Conservation (phyloP, 2,797 vertebrate genomes). For the Peromyscus attwateri region DNA sequence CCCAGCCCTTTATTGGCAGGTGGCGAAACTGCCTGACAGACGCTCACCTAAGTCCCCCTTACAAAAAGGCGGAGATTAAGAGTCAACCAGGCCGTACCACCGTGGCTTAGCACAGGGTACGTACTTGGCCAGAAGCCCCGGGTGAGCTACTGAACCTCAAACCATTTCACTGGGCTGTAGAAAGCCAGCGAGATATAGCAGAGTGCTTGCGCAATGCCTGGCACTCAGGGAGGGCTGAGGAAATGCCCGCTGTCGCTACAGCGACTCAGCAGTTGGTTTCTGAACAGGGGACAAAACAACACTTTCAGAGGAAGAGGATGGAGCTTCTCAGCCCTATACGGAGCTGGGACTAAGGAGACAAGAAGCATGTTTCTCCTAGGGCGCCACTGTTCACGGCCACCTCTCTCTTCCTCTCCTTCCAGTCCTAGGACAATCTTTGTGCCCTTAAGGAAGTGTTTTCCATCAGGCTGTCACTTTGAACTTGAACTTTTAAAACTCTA, state of each 20-base stretch:
- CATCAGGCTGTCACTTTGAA: background rate
- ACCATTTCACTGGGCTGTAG: background rate
- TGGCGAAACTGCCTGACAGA: background rate
- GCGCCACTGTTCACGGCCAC: background rate
- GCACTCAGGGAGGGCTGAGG: background rate
- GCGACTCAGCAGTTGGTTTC: background rate
- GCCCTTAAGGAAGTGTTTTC: background rate
- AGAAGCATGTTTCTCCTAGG: background rate
- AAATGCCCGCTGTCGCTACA: background rate
- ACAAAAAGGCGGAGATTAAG: background rate
- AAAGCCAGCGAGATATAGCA: background rate
- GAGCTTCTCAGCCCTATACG: background rate
- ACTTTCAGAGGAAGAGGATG: background rate
- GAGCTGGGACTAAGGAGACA: background rate
- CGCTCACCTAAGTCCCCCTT: background rate
- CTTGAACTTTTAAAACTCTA: background rate
- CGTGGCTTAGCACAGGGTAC: rapidly evolving
- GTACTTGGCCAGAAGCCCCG: no score
- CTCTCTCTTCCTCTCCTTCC: background rate
- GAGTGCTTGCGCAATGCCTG: background rate
- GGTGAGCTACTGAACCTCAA: background rate
- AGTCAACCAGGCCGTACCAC: background rate
- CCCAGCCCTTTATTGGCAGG: background rate
- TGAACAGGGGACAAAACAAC: background rate
- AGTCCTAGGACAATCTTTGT: background rate